Evolutionary conservation across 2,888 invertebrate genomes (phyloP).

Genomic region (Odiellus spinosus): DNA sequence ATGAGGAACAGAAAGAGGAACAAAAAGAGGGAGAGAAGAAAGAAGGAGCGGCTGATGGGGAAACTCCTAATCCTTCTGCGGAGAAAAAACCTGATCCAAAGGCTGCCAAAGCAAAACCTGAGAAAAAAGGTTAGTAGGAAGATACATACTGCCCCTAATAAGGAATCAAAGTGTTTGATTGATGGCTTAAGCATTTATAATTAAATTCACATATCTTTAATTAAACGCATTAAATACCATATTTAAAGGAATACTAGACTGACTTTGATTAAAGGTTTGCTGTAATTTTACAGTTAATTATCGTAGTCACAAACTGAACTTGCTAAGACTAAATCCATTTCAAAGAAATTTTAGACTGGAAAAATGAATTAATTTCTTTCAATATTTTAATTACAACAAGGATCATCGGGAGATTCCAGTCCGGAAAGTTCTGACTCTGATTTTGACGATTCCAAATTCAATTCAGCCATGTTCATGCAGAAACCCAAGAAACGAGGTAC

Average conservation of each 20-base stretch:
- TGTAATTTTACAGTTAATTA: too few species aligned
- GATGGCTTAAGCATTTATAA: too few species aligned
- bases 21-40: conserved; percentile 47
- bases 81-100: conserved; percentile 8
- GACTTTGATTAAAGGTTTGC: too few species aligned
- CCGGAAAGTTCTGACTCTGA: conserved; percentile 43
- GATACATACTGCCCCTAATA: too few species aligned
- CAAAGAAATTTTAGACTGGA: conserved; percentile 6
- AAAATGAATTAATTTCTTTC: conserved; percentile 3
- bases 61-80: conserved; percentile 1
- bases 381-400: not conserved
- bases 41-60: conserved; percentile 22
- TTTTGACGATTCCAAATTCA: conserved; percentile 22
- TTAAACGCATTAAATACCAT: conserved; percentile 1
- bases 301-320: too few species aligned
- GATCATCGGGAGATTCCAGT: conserved; percentile 40
- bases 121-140: too few species aligned
- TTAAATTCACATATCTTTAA: not conserved
- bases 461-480: conserved; percentile 31
- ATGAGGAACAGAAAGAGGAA: conserved; percentile 58
- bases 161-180: too few species aligned
- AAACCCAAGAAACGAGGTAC: conserved; percentile 22
- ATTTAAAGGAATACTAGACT: too few species aligned
- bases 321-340: too few species aligned
- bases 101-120: too few species aligned